These are phyloP conservation scores for Heliconius congener DNA, from an alignment of 1,140 invertebrate species.

Conservation along the genomic window DNA sequence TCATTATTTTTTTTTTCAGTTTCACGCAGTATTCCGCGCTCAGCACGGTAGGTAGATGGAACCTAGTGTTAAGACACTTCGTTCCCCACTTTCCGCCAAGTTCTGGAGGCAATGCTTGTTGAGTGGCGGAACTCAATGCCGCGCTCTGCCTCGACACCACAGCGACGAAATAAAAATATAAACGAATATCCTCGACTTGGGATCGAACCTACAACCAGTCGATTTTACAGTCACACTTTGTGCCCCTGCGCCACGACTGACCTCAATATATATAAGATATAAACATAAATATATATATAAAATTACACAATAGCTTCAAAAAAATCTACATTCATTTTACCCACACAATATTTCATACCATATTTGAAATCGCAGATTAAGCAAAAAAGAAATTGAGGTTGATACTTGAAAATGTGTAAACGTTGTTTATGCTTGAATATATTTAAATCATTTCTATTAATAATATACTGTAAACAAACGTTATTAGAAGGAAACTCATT, in stretches of 20 bases:
- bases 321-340: not conserved
- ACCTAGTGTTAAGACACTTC: too few species aligned
- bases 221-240: too few species aligned
- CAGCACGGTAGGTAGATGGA: too few species aligned
- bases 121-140: too few species aligned
- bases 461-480: not conserved
- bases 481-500: constrained; percentile 6
- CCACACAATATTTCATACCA: constrained; percentile 1
- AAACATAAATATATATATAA: not conserved
- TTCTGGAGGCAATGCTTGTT: too few species aligned
- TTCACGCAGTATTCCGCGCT: too few species aligned
- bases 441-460: not conserved
- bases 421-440: not conserved
- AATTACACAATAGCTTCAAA: not conserved
- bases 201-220: too few species aligned
- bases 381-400: constrained; percentile 8
- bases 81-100: too few species aligned
- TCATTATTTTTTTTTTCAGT: not conserved
- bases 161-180: too few species aligned
- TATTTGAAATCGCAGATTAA: not conserved
- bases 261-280: not conserved
- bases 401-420: not conserved
- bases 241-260: too few species aligned
- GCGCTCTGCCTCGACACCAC: too few species aligned
- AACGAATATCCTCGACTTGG: too few species aligned